Evolutionary conservation across 2,797 vertebrate genomes (phyloP), one percentile per base, ranked within the genome.

Genomic region (Cuculus canorus): DNA sequence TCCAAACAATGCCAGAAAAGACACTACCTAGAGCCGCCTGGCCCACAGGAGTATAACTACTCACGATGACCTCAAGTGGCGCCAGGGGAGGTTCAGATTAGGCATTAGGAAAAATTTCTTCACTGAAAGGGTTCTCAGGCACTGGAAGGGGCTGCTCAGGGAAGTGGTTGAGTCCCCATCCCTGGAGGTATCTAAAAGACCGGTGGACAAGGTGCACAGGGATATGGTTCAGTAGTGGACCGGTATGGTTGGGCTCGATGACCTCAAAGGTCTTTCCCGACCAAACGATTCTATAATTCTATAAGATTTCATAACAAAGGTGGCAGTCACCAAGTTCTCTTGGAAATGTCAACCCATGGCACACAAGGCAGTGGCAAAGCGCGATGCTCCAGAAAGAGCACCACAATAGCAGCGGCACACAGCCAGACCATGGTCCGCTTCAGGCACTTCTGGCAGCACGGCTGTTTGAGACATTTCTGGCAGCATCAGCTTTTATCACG

Each of bases 281-380:
- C 22, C 47, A 48, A 48, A 48, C 9, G 12, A 48, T 48, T 48
- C 21, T 24, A 48, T 48, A 21, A 48, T 48, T 24, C 47, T 11
- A 11, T 48, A 23, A 48, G 41, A 53, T 19, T 24, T 1, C 14
- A 2, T 72, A 82, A 82, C 0, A 0, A 92, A 75, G 23, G 13
- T 33, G 37, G 8, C 17, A 39, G 17, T 6, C 35, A 53, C 30
- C 18, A 30, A 70, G 48, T 25, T 32, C 24, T 76, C 52, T 13
- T 72, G 32, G 37, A 77, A 86, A 41, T 3, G 5, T 1, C 61
- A 25, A 1, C 17, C 17, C 11, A 25, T 61, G 28, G 19, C n/a
- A 5, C 23, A 2, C 2, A 33, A 52, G 14, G 7, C 2, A 8
- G 22, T 4, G 2, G 45, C 35, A 11, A 63, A n/a, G 11, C 0